phyloP scores from a whole-genome alignment of 2,113 vertebrate species.

The Protobothrops mucrosquamatus region DNA sequence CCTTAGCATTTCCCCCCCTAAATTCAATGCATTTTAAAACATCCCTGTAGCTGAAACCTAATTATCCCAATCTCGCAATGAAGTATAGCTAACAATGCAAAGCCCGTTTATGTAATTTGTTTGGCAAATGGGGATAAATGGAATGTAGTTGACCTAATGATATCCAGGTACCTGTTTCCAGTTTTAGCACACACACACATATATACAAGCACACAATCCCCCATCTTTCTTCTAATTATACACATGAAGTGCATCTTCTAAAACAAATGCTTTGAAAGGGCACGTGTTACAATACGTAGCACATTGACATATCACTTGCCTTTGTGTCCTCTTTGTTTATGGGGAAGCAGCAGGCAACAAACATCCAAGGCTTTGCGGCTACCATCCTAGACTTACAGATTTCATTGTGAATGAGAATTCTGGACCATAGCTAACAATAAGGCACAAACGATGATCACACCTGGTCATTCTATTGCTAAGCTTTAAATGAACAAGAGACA shows the following conservation, averaged over 20 bases:
- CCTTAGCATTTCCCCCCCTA: too few species aligned
- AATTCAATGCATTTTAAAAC: too few species aligned
- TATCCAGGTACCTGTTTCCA: too few species aligned
- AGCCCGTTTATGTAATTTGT: too few species aligned
- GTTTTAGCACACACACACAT: too few species aligned
- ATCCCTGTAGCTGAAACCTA: too few species aligned
- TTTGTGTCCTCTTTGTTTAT: constrained; percentile 43
- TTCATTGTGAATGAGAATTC: constrained; percentile 59
- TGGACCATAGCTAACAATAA: constrained; percentile 59
- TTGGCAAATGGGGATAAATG: too few species aligned
- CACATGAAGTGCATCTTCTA: constrained; percentile 51
- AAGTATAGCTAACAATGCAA: too few species aligned
- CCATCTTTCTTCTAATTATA: constrained; percentile 41
- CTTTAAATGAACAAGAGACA: constrained; percentile 52
- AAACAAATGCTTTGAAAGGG: constrained; percentile 57
- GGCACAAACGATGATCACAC: constrained; percentile 63
- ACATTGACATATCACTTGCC: constrained; percentile 27
- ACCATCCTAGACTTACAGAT: constrained; percentile 23
- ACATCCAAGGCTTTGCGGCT: constrained; percentile 9
- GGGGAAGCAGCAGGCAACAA: constrained; percentile 41
- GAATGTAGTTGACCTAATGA: too few species aligned
- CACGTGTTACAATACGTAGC: constrained; percentile 46
- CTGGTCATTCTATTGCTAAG: constrained; percentile 56
- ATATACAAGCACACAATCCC: constrained; percentile 4
- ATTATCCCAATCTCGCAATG: too few species aligned